phyloP scores from a whole-genome alignment of 53 echinoderm and acorn worm genomes.

The Holothuria leucospilota region DNA sequence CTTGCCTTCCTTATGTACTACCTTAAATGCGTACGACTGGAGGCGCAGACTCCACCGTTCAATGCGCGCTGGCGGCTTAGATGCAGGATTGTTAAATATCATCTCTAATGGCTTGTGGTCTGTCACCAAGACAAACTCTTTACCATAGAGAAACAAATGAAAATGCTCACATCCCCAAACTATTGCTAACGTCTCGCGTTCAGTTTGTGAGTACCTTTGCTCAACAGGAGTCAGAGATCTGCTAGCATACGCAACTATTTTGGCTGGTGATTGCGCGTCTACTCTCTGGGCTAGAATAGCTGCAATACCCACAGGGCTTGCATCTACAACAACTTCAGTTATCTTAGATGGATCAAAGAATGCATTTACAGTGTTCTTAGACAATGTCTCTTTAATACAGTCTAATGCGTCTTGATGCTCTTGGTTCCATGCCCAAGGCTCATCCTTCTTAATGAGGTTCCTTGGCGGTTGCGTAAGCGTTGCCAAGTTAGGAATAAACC shows the following conservation, averaged over 20 bases:
- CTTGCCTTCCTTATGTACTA: constrained; percentile 54
- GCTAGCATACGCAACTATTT: constrained; percentile 37
- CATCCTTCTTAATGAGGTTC: constrained; percentile 20
- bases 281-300: too few relatives aligned
- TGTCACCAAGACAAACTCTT: constrained; percentile 43
- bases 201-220: constrained; percentile 57
- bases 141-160: constrained; percentile 51
- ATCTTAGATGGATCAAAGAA: too few relatives aligned
- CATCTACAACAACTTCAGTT: constrained; percentile 61
- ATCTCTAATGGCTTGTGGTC: constrained; percentile 54
- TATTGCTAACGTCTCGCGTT: constrained; percentile 56
- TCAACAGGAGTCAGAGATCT: constrained; percentile 44
- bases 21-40: constrained; percentile 31
- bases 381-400: constrained; percentile 27
- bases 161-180: constrained; percentile 60
- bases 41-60: constrained; percentile 64
- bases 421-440: background rate
- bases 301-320: constrained; percentile 61
- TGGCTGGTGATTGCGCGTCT: background rate
- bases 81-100: constrained; percentile 40
- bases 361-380: constrained; percentile 10
- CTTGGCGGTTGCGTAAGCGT: constrained; percentile 8
- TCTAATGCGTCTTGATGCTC: constrained; percentile 4
- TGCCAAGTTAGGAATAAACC: constrained; percentile 29
- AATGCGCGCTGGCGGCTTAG: constrained; percentile 48